Evolutionary conservation across 2,797 vertebrate species (phyloP), one percentile per base, ranked within the genome.

Genomic region (Gymnocypris eckloni): DNA sequence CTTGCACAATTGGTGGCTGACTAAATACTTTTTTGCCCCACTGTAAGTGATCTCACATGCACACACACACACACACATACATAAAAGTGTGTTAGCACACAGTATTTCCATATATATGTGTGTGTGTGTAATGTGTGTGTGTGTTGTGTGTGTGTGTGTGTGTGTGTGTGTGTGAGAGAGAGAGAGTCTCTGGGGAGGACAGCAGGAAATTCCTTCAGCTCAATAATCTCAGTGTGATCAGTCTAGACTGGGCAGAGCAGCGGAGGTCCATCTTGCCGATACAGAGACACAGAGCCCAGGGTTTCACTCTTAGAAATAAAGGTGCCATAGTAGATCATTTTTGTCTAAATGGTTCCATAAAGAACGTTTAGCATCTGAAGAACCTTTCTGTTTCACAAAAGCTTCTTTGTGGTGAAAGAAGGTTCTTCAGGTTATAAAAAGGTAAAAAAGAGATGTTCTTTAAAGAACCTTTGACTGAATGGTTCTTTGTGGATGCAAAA

Each of bases 171-270:
- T 90, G 41, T 33, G 50, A 71, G 87, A n/a, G n/a, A n/a, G n/a
- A n/a, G n/a, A n/a, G n/a, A n/a, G n/a, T 86, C 92, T 91, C 92
- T 72, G 75, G 92, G 92, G 93, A 94, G 87, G 90, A 86, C 78
- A 76, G 89, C 94, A 94, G 94, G 94, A 96, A 95, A 94, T 93
- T 93, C 94, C 94, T 93, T 70, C 33, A 92, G 93, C 93, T 92
- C 91, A 92, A 92, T 93, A 92, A 91, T 93, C 93, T 93, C 91
- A 93, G 92, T 94, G 93, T 94, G 92, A 95, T 95, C 93, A 89
- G 93, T 91, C 91, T 93, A 90, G 90, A 88, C 90, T 89, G 20
- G 86, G 88, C 76, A 84, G 81, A 76, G 83, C 64, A 89, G 90
- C 87, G 66, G 48, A 54, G 64, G 86, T 89, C 89, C 88, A 88